Conservation (phyloP, 1,140 invertebrate species). For the Adoxophyes honmai region DNA sequence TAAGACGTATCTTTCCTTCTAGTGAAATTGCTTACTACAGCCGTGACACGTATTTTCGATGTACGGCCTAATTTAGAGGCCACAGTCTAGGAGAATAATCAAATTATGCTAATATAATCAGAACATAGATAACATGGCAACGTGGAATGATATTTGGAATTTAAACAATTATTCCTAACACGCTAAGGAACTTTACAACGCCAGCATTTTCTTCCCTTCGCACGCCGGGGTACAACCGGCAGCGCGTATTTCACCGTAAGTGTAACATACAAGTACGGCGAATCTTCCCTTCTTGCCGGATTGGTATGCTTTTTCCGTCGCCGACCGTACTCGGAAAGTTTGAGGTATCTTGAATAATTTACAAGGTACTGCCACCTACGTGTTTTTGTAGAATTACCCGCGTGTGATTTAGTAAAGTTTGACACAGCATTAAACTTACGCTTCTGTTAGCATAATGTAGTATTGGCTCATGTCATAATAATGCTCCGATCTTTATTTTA, state of each 20-base stretch:
- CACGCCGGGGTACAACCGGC: no score
- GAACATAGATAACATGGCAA: neutral
- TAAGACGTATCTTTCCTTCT: no score
- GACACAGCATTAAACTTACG: conserved; percentile 6
- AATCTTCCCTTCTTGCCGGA: neutral
- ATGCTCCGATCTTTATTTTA: no score
- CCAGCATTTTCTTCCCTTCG: no score
- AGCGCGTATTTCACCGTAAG: no score
- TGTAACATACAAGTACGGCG: no score
- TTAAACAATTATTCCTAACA: conserved; percentile 1
- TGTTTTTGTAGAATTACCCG: conserved; percentile 11
- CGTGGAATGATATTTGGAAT: neutral
- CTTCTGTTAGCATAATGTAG: neutral
- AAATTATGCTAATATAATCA: neutral
- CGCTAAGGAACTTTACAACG: neutral
- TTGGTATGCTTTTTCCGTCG: neutral
- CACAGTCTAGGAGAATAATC: neutral
- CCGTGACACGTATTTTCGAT: no score
- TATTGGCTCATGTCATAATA: neutral
- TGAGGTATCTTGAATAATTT: conserved; percentile 13
- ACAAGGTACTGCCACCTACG: neutral
- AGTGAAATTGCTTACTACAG: no score
- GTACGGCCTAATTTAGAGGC: neutral
- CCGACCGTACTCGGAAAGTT: conserved; percentile 1
- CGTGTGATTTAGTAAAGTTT: conserved; percentile 13